These are phyloP conservation scores for Boloria euphrosyne DNA, from an alignment of 2,888 invertebrate genomes.

Conservation along the genomic window DNA sequence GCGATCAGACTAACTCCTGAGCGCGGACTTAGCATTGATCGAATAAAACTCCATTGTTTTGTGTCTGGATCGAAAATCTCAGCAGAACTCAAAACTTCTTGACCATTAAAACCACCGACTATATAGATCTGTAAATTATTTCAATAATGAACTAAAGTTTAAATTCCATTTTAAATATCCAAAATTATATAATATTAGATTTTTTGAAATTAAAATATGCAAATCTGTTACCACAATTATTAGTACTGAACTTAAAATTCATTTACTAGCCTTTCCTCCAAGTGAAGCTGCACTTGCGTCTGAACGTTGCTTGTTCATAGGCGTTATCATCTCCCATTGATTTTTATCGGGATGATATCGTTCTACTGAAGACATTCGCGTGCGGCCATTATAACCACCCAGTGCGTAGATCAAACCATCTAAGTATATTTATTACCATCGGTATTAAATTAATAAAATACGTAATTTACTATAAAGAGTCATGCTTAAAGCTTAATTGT, in stretches of 20 bases:
- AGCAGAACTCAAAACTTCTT: conserved; percentile 87
- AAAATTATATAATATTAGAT: not conserved
- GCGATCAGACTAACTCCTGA: conserved; percentile 89
- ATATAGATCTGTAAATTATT: conserved; percentile 84
- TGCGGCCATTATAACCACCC: conserved; percentile 91
- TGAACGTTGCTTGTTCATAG: conserved; percentile 89
- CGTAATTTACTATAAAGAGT: no score
- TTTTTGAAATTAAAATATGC: no score
- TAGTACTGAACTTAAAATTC: not conserved
- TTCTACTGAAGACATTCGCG: conserved; percentile 89
- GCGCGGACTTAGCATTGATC: conserved; percentile 87
- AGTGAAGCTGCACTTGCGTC: conserved; percentile 89
- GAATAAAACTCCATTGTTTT: conserved; percentile 88
- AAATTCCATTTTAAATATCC: not conserved
- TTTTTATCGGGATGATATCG: conserved; percentile 89
- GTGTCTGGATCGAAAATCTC: conserved; percentile 88
- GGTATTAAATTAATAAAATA: no score
- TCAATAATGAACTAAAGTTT: not conserved
- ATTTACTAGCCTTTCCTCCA: conserved; percentile 80
- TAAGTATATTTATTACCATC: conserved; percentile 42
- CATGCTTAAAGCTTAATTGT: no score
- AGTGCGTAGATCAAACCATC: conserved; percentile 90
- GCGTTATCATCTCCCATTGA: conserved; percentile 89
- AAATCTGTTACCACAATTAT: no score
- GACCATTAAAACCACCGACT: conserved; percentile 91